Conservation (phyloP, 2,888 invertebrate species). For the Gisinianus flammeolus region DNA sequence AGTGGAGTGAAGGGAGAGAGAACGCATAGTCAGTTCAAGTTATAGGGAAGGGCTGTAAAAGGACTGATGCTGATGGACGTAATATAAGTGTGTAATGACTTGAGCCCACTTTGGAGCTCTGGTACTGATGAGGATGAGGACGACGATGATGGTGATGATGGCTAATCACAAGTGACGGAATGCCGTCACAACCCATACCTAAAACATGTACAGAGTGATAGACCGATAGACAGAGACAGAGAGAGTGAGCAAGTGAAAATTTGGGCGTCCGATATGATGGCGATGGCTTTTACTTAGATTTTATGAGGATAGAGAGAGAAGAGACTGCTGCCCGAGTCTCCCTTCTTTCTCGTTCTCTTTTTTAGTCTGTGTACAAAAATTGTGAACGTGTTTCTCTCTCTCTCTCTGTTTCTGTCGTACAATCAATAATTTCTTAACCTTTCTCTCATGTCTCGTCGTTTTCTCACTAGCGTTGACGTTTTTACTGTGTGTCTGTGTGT, state of each 20-base stretch:
- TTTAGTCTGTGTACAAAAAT: neutral
- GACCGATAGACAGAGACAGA: neutral
- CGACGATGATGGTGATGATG: neutral
- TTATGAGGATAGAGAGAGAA: neutral
- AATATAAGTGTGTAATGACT: conserved; percentile 18
- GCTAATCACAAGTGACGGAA: conserved; percentile 17
- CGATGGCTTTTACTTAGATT: neutral
- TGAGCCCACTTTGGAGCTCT: conserved; percentile 8
- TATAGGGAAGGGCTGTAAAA: too few species aligned
- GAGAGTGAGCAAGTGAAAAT: neutral
- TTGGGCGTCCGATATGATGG: neutral
- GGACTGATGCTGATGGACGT: too few species aligned
- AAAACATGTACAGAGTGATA: neutral
- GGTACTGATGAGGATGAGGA: neutral
- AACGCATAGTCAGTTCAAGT: too few species aligned
- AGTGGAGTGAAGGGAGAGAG: too few species aligned
- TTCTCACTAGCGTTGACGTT: neutral
- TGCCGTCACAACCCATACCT: neutral
- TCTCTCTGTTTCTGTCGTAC: neutral
- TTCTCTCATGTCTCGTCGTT: neutral
- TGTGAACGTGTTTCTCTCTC: neutral
- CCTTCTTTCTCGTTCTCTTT: neutral
- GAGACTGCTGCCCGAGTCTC: neutral
- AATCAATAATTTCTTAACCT: conserved; percentile 16
- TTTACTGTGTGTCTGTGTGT: neutral